Percentiles rank a stretch among this genome's conserved stretches.
phyloP scores from a whole-genome alignment of 2,797 vertebrate species.

The Orestias chungarensis region DNA sequence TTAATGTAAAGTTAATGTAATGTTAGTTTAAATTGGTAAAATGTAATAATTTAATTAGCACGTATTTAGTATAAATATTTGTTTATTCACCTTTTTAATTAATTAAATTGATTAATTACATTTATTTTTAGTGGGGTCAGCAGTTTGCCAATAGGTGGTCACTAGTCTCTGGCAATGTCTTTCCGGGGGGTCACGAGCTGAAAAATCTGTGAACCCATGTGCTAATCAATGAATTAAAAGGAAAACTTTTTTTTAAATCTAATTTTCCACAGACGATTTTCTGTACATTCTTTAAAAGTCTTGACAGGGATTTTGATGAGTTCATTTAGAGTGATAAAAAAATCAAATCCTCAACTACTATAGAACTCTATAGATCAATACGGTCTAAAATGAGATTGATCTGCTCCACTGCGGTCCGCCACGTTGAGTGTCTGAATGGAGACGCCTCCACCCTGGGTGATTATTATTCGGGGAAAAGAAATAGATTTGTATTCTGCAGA shows the following conservation, averaged over 20 bases:
- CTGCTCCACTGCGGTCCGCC: not conserved
- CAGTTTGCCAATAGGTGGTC: too few relatives aligned
- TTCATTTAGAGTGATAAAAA: not conserved
- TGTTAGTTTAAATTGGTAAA: too few relatives aligned
- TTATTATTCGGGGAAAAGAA: not conserved
- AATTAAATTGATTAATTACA: too few relatives aligned
- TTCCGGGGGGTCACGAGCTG: too few relatives aligned
- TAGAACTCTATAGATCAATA: not conserved
- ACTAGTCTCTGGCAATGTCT: too few relatives aligned
- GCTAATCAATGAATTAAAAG: not conserved
- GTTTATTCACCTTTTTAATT: too few relatives aligned
- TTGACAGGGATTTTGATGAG: not conserved
- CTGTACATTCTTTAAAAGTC: not conserved
- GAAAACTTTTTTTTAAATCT: too few relatives aligned
- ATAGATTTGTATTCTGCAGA: not conserved
- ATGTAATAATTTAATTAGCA: too few relatives aligned
- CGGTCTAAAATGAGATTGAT: not conserved
- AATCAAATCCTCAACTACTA: not conserved
- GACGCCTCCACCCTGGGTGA: not conserved
- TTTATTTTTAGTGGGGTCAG: too few relatives aligned
- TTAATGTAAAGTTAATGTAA: too few relatives aligned
- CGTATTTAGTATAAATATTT: too few relatives aligned
- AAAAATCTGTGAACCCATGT: too few relatives aligned
- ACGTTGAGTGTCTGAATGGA: not conserved
- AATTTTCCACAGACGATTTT: not conserved